A percentile compares a stretch with the other conserved stretches of the same genome.
phyloP scores from a whole-genome alignment of 2,113 vertebrate species.

The Bubalus kerabau region DNA sequence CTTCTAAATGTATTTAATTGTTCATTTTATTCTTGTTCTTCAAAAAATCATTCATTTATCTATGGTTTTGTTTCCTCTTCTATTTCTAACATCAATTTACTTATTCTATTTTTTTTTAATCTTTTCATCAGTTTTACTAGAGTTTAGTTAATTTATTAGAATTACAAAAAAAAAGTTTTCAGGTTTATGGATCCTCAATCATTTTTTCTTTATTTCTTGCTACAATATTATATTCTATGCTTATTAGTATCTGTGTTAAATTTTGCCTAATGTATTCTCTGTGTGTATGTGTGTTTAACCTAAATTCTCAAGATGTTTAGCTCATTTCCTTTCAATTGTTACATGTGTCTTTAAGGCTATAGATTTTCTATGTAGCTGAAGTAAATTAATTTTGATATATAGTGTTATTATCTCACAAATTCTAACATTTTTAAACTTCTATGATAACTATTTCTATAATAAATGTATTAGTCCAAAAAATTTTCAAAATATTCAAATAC shows the following conservation, averaged over 20 bases:
- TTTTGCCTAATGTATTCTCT: background rate
- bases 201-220: background rate
- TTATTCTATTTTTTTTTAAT: background rate
- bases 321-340: background rate
- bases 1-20: background rate
- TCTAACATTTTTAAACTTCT: background rate
- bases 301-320: background rate
- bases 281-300: background rate
- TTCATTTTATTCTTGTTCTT: background rate
- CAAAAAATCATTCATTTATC: background rate
- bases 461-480: background rate
- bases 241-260: background rate
- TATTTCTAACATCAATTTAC: background rate
- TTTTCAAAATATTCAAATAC: background rate
- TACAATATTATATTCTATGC: background rate
- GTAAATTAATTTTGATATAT: background rate
- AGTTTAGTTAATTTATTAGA: background rate
- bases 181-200: background rate
- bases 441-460: background rate
- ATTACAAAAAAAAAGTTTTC: background rate
- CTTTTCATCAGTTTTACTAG: background rate
- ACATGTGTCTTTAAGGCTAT: background rate
- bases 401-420: background rate
- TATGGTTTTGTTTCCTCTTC: background rate
- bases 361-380: background rate